phyloP scores from a whole-genome alignment of 2,888 invertebrate genomes.

The Ichneumoninae sp. region DNA sequence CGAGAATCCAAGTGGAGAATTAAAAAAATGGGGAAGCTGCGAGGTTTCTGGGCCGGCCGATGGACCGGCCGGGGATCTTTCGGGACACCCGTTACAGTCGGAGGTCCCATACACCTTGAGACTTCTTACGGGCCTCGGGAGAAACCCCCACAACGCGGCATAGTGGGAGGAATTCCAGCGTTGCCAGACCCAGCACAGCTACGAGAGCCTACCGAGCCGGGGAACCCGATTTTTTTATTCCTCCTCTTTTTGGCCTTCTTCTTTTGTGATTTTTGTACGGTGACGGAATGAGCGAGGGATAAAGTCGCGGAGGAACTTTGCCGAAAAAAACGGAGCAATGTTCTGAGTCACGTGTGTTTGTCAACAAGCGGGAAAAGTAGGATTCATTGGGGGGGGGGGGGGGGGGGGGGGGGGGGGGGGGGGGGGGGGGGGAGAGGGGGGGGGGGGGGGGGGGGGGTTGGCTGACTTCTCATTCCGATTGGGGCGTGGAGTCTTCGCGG shows the following conservation, averaged over 20 bases:
- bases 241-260: constrained; percentile 11
- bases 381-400: constrained; percentile 1
- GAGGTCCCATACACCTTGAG: constrained; percentile 64
- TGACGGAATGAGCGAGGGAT: neutral
- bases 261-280: constrained; percentile 10
- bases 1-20: neutral
- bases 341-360: constrained; percentile 73
- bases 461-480: constrained; percentile 37
- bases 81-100: constrained; percentile 64
- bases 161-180: constrained; percentile 78
- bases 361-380: constrained; percentile 65
- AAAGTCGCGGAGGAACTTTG: constrained; percentile 6
- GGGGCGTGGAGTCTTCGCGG: constrained; percentile 9
- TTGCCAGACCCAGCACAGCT: constrained; percentile 72
- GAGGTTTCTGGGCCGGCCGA: neutral
- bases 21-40: neutral
- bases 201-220: constrained; percentile 34
- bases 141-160: constrained; percentile 67
- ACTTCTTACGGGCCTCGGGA: constrained; percentile 68
- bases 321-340: constrained; percentile 9
- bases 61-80: neutral
- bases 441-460: neutral
- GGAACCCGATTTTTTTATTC: constrained; percentile 41
- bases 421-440: neutral
- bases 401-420: too few relatives aligned